phyloP scores from a whole-genome alignment of 2,888 invertebrate species.

The Gymnosoma rotundatum region DNA sequence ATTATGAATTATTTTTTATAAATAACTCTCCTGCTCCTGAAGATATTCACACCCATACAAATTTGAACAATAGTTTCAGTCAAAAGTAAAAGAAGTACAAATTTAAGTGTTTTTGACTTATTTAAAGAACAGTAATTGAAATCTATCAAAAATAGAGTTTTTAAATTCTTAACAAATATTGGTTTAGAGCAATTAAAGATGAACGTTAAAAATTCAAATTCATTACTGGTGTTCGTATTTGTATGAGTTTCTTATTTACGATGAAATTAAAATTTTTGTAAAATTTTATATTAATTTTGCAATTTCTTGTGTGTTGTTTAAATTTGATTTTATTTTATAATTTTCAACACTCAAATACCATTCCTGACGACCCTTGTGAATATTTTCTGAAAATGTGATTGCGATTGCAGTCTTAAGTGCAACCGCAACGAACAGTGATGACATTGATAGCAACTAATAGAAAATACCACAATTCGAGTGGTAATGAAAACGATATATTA shows the following conservation, averaged over 20 bases:
- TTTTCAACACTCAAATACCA: conserved; percentile 26
- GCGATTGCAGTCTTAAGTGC: conserved; percentile 28
- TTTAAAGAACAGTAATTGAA: background rate
- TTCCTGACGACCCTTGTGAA: conserved; percentile 12
- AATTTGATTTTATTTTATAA: conserved; percentile 36
- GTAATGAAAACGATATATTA: conserved; percentile 43
- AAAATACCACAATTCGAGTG: conserved; percentile 52
- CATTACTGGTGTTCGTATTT: no score
- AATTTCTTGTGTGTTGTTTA: conserved; percentile 2
- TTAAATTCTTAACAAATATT: background rate
- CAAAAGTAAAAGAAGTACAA: background rate
- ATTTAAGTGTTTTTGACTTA: conserved; percentile 28
- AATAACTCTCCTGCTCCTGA: background rate
- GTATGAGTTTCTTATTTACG: no score
- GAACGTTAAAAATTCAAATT: no score
- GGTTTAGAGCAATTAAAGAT: no score
- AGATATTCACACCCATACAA: background rate
- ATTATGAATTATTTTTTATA: conserved; percentile 18
- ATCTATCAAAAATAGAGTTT: background rate
- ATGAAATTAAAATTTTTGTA: no score
- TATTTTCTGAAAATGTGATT: conserved; percentile 25
- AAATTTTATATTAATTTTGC: background rate
- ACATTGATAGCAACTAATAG: conserved; percentile 44
- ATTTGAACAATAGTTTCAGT: background rate
- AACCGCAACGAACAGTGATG: conserved; percentile 48